Percentiles rank a stretch among this genome's conserved stretches.
Evolutionary conservation across 2,113 vertebrate species (phyloP).

Genomic region (Heterocephalus glaber): DNA sequence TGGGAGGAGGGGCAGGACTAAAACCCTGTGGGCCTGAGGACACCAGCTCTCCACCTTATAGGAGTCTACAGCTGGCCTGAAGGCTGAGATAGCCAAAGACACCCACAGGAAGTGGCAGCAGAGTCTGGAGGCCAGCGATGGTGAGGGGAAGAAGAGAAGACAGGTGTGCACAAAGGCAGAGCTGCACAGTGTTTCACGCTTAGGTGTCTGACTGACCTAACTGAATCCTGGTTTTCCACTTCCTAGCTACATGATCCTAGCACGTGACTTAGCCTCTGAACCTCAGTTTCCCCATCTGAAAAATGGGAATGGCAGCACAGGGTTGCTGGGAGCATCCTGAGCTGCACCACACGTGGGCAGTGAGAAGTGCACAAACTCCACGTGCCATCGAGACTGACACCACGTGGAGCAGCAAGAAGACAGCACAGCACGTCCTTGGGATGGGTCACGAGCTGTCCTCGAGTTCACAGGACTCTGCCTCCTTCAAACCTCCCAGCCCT

Average conservation of each 20-base stretch:
- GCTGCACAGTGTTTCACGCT: not conserved
- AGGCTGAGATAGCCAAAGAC: not conserved
- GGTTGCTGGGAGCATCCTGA: not conserved
- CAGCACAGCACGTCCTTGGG: not conserved
- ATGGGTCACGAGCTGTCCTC: accelerated
- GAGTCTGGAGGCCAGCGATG: not conserved
- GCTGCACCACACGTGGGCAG: not conserved
- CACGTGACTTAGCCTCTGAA: not conserved
- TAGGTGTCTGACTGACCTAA: not conserved
- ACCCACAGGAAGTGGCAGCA: not conserved
- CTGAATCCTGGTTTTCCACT: accelerated
- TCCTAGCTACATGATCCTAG: not conserved
- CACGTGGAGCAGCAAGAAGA: not conserved
- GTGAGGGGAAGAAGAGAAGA: accelerated
- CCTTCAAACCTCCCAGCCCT: not conserved
- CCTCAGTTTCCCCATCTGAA: not conserved
- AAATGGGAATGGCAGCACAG: not conserved
- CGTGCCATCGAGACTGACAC: not conserved
- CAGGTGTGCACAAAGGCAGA: not conserved
- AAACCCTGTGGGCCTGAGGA: not conserved
- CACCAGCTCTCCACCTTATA: not conserved
- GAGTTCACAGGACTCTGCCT: not conserved
- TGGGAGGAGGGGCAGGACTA: not conserved
- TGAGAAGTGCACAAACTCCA: accelerated
- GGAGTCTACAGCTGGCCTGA: not conserved